Evolutionary conservation across 2,797 vertebrate genomes (phyloP).

Genomic region (Sebastes itinus): DNA sequence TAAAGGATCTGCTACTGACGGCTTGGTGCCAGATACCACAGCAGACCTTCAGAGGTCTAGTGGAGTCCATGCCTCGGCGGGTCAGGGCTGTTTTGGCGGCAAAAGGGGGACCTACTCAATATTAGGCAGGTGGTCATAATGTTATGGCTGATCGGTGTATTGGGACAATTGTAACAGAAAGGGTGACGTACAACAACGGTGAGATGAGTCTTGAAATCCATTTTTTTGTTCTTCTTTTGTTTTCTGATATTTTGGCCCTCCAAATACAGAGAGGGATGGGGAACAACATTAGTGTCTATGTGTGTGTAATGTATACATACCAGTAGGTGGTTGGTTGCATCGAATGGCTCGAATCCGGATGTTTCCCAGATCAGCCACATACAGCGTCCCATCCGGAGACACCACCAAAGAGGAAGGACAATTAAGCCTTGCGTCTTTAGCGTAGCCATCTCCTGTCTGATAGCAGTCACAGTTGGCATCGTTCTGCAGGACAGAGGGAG

Average conservation of each 20-base stretch:
- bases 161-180: not conserved
- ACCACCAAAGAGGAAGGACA: constrained; percentile 95
- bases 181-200: not conserved
- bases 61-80: too few species aligned
- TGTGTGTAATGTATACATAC: constrained; percentile 26
- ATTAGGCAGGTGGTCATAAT: too few species aligned
- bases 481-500: constrained; percentile 68
- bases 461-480: constrained; percentile 99
- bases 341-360: constrained; percentile 95
- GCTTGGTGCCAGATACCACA: too few species aligned
- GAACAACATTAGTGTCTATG: not conserved
- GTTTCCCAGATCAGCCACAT: constrained; percentile 95
- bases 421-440: constrained; percentile 94
- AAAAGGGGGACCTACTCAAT: too few species aligned
- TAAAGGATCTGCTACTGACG: too few species aligned
- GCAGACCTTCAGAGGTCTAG: too few species aligned
- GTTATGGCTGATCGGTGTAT: too few species aligned
- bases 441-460: constrained; percentile 94
- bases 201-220: not conserved
- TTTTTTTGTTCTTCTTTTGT: not conserved
- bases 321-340: constrained; percentile 87
- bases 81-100: too few species aligned
- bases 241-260: not conserved
- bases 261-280: too few species aligned
- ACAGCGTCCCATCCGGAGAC: constrained; percentile 94